phyloP scores from a whole-genome alignment of 2,113 vertebrate genomes.

The Phodopus roborovskii region DNA sequence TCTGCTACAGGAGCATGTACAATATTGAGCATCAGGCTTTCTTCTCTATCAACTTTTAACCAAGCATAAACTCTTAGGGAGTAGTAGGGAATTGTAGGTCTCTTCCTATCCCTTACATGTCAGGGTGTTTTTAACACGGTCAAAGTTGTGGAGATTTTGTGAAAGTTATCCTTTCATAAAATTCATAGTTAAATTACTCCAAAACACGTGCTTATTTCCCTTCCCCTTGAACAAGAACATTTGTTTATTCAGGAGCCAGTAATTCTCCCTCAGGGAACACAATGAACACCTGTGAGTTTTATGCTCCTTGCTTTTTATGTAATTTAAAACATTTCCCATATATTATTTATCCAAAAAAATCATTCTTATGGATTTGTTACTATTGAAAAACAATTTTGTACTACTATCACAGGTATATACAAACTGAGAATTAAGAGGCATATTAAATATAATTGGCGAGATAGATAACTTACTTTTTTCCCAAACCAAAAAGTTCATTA shows the following conservation, averaged over 20 bases:
- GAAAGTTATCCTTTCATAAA: too few relatives aligned
- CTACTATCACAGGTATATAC: neutral
- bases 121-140: neutral
- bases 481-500: neutral
- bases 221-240: neutral
- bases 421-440: neutral
- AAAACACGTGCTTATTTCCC: neutral
- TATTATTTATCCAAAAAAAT: conserved; percentile 4
- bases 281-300: neutral
- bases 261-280: neutral
- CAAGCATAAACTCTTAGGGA: neutral
- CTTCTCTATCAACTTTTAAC: neutral
- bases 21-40: neutral
- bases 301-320: neutral
- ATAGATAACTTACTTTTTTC: neutral
- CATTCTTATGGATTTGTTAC: neutral
- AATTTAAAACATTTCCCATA: conserved; percentile 25
- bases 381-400: conserved; percentile 42
- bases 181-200: neutral
- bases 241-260: neutral
- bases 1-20: neutral
- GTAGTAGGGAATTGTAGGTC: neutral
- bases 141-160: neutral
- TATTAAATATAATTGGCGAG: neutral
- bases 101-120: too few relatives aligned